A percentile compares a stretch with the other conserved stretches of the same genome.
phyloP scores from a whole-genome alignment of 2,113 vertebrate genomes.

The Triplophysa siluroides region DNA sequence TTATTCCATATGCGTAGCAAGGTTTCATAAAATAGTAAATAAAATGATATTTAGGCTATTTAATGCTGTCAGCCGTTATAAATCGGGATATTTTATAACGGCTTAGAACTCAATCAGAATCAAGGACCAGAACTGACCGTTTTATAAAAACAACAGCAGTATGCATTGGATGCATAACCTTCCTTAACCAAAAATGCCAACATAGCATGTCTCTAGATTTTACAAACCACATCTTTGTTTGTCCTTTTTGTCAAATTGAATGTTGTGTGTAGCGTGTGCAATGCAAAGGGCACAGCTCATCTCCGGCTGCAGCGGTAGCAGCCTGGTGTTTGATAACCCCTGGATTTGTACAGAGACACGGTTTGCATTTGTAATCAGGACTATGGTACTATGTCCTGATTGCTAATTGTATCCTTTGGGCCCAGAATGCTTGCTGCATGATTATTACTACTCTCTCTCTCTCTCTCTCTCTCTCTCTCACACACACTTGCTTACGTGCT shows the following conservation, averaged over 20 bases:
- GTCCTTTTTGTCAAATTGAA: slow-evolving; percentile 38
- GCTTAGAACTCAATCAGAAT: no score
- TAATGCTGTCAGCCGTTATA: no score
- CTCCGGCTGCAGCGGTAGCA: slow-evolving; percentile 30
- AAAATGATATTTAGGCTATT: no score
- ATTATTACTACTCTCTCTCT: slow-evolving; percentile 47
- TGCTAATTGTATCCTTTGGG: slow-evolving; percentile 59
- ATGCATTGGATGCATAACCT: not conserved
- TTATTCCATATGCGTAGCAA: no score
- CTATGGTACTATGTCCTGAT: slow-evolving; percentile 47
- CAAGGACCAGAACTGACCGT: no score
- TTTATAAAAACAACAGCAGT: not conserved
- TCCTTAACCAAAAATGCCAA: not conserved
- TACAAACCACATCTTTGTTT: slow-evolving; percentile 16
- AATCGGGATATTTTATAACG: no score
- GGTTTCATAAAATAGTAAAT: no score
- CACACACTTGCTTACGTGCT: not conserved
- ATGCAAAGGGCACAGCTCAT: slow-evolving; percentile 39
- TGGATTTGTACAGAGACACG: slow-evolving; percentile 45
- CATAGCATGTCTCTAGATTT: not conserved
- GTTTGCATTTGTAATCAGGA: slow-evolving; percentile 52
- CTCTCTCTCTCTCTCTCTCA: not conserved
- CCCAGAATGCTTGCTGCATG: slow-evolving; percentile 47
- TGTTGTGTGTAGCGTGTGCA: slow-evolving; percentile 34
- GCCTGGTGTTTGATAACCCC: slow-evolving; percentile 50